Base-by-base conservation (phyloP, 2,113 vertebrate genomes). In the Reinhardtius hippoglossoides region DNA sequence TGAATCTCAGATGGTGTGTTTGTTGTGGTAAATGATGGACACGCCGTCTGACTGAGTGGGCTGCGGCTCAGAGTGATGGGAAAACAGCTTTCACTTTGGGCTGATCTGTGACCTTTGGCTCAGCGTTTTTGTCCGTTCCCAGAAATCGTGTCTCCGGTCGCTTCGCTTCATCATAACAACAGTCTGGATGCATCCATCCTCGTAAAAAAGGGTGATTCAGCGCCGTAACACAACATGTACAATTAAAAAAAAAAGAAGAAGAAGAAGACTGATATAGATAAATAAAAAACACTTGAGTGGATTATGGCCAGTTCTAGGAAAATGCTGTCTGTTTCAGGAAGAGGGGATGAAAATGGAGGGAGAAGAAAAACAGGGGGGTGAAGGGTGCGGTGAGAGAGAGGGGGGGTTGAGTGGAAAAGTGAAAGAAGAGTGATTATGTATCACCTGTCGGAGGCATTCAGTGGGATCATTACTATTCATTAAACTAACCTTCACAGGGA, bases 401-500 rank as follows among this genome's bases (percentile, higher is more conserved):
- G 16, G 46, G 7, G 81, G 72, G 75, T 44, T 82, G 70, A 82
- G 74, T 81, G 81, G 85, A 77, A 85, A 84, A 88, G 87, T 89
- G 90, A 88, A 91, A 89, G 83, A 94, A 91, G 91, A 93, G 91
- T 93, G 91, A 94, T 94, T 94, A 93, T 88, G 88, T 92, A 81
- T 94, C 90, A 90, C 94, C 92, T 94, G 88, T 93, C 94, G 92
- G 87, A 87, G 93, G 81, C 87, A 82, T 82, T 95, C 91, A 94
- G 89, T 90, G 84, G 76, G 92, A 96, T 88, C 94, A 95, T 97
- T 96, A 94, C 93, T 96, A 93, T 97, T 97, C 95, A 96, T 97
- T 97, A 98, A 96, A 96, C 96, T 96, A 97, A 96, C 97, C 95
- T 97, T 97, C 95, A 95, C 89, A 97, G 95, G 94, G 83, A 94